phyloP scores from a whole-genome alignment of 1,140 invertebrate genomes.

The Ceratosolen fusciceps region DNA sequence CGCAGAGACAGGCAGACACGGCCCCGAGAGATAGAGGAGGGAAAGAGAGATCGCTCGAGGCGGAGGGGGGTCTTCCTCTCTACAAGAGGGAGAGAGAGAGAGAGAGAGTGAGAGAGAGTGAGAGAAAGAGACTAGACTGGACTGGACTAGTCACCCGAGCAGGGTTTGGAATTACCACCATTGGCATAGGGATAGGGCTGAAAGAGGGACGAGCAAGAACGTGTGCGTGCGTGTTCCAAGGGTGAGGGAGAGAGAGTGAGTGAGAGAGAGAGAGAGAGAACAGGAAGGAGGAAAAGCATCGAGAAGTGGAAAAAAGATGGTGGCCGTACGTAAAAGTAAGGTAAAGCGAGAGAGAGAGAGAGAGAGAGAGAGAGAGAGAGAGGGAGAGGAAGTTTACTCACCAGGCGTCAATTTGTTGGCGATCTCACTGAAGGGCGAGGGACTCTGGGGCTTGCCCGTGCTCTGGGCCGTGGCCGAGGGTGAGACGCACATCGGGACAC shows the following conservation, averaged over 20 bases:
- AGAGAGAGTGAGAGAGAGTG: neutral
- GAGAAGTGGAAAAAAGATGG: slow-evolving; percentile 23
- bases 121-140: neutral
- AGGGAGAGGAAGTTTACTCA: slow-evolving; percentile 64
- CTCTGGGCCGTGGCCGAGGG: slow-evolving; percentile 72
- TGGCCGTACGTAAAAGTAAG: slow-evolving; percentile 53
- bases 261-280: slow-evolving; percentile 14
- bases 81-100: neutral
- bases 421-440: slow-evolving; percentile 84
- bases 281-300: neutral
- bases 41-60: neutral
- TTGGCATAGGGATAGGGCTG: neutral
- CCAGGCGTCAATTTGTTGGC: slow-evolving; percentile 88
- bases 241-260: neutral
- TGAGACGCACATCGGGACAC: slow-evolving; percentile 84
- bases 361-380: neutral
- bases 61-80: neutral
- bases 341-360: neutral
- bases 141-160: too few relatives aligned
- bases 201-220: neutral
- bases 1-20: too few relatives aligned
- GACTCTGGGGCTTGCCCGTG: slow-evolving; percentile 69
- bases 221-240: too few relatives aligned
- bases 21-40: neutral
- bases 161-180: too few relatives aligned